Evolutionary conservation across 2,888 invertebrate genomes (phyloP).

Genomic region (Microplitis deprimator): DNA sequence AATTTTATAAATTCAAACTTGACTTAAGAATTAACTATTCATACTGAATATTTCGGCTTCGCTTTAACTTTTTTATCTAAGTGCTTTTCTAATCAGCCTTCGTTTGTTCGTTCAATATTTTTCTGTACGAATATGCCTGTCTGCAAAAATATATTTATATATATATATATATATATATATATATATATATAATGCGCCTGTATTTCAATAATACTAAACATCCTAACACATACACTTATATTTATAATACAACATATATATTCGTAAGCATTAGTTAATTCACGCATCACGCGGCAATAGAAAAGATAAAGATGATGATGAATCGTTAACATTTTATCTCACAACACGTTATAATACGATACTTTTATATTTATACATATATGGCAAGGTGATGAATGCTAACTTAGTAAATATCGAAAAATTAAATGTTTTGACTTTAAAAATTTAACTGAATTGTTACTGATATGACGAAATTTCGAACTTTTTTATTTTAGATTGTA

Average conservation of each 20-base stretch:
- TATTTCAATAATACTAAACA: not conserved
- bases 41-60: not conserved
- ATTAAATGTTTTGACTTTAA: not conserved
- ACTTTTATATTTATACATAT: not conserved
- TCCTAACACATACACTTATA: not conserved
- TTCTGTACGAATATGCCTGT: not conserved
- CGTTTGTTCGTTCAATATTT: not conserved
- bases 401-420: not conserved
- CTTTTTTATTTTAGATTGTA: no score
- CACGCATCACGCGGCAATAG: not conserved
- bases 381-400: not conserved
- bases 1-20: not conserved
- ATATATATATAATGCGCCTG: not conserved
- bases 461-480: not conserved
- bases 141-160: not conserved
- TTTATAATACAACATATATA: not conserved
- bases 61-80: not conserved
- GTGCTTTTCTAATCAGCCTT: not conserved
- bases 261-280: not conserved
- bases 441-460: not conserved
- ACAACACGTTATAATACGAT: not conserved
- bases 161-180: not conserved
- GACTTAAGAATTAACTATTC: not conserved
- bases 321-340: not conserved
- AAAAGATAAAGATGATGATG: constrained; percentile 15